Base-by-base conservation (phyloP, 2,888 invertebrate genomes). In the Hoplodrina blanda region DNA sequence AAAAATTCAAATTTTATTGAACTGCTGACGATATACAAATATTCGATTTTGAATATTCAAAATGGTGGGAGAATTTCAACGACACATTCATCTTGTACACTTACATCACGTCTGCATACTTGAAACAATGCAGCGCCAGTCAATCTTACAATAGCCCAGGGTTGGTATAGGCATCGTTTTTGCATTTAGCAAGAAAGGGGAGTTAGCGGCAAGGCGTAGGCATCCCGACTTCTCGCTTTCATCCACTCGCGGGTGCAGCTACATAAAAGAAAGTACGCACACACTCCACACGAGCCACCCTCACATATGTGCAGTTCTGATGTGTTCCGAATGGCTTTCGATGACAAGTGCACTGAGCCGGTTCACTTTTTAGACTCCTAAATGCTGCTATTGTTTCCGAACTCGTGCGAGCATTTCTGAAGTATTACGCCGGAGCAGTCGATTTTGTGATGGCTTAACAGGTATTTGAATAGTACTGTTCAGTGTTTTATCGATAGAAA, bases 291-390 rank as follows among this genome's bases (percentile, higher is more conserved):
- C 62, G 65, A 81, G 69, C 75, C 61, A 90, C 91, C 90, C 90
- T 90, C 89, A 85, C 88, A 88, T 89, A 90, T 90, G 87, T 89
- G 89, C 86, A 90, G 89, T 91, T 92, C 87, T 90, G 88, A 92
- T 91, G 93, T 93, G 89, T 91, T 93, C 91, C 90, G 89, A 95
- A 94, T 92, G 91, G 93, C 91, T 94, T 95, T 95, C 95, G 95
- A 95, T 95, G 95, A 94, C 92, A 92, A 94, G 91, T 92, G 91
- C 92, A 87, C 89, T 87, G 90, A 93, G 91, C 89, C 88, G 91
- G 91, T 94, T 92, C 91, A 90, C 90, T 92, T 95, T 94, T 94
- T 93, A 93, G 93, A 89, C 83, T 88, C 87, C 92, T 94, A 93
- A 95, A 94, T 94, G 94, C 90, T 88, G 86, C 94, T 89, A 93